Conservation (phyloP, 1,140 invertebrate species). For the Rhyacophila brunnea region DNA sequence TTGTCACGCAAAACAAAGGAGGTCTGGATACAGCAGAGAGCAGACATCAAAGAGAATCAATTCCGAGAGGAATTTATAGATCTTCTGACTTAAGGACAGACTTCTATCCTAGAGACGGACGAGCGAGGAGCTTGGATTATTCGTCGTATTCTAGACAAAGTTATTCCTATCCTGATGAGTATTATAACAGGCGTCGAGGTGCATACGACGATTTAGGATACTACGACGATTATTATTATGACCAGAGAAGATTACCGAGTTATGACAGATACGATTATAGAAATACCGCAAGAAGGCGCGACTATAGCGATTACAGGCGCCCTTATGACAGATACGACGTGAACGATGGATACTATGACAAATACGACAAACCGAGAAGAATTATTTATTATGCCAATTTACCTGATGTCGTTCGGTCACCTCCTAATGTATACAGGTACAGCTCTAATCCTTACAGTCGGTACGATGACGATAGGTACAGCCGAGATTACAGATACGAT, state of each 20-base stretch:
- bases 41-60: conserved; percentile 48
- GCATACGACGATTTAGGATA: conserved; percentile 46
- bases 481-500: conserved; percentile 43
- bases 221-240: conserved; percentile 44
- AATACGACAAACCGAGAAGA: conserved; percentile 50
- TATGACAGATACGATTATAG: conserved; percentile 47
- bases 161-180: conserved; percentile 50
- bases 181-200: conserved; percentile 38
- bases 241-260: conserved; percentile 24
- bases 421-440: conserved; percentile 50
- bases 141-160: conserved; percentile 51
- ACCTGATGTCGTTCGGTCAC: conserved; percentile 51
- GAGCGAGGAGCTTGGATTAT: conserved; percentile 41
- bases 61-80: conserved; percentile 33
- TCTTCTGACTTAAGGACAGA: conserved; percentile 47
- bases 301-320: conserved; percentile 35
- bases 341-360: conserved; percentile 41
- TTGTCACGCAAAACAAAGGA: conserved; percentile 52
- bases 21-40: conserved; percentile 50
- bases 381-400: conserved; percentile 54
- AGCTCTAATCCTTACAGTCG: conserved; percentile 46
- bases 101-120: conserved; percentile 47
- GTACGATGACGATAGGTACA: conserved; percentile 45
- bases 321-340: conserved; percentile 48
- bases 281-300: conserved; percentile 35